These are phyloP conservation scores for Actinia tenebrosa DNA, from an alignment of 64 coral and sea anemone species.

Conservation along the genomic window DNA sequence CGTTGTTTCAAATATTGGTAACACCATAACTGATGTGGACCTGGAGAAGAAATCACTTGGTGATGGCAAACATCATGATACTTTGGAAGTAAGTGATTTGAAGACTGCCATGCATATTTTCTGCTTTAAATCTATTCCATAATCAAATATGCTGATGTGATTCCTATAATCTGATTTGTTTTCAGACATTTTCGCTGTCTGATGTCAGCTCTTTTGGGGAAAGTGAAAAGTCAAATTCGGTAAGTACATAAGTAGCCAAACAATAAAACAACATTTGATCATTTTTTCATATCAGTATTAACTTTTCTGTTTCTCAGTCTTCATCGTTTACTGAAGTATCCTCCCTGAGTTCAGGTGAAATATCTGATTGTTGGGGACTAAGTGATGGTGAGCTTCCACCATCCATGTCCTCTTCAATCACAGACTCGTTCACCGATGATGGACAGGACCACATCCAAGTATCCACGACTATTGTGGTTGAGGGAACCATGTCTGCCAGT, in stretches of 20 bases:
- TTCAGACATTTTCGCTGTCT: not conserved
- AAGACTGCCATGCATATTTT: too few species aligned
- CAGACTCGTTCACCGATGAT: not conserved
- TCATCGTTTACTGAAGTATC: not conserved
- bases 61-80: too few species aligned
- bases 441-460: not conserved
- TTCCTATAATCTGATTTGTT: not conserved
- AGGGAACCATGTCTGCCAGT: not conserved
- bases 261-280: not conserved
- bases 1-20: too few species aligned
- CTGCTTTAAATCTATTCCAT: too few species aligned
- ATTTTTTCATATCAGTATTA: not conserved
- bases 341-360: not conserved
- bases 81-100: too few species aligned
- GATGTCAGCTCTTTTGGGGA: not conserved
- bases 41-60: too few species aligned
- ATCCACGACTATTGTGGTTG: not conserved
- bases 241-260: not conserved
- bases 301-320: not conserved
- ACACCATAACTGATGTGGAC: too few species aligned
- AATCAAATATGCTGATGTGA: not conserved
- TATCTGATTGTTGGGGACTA: not conserved
- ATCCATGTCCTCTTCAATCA: not conserved
- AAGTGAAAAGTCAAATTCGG: not conserved
- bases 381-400: constrained; percentile 9